Base-by-base conservation (phyloP, 2,797 vertebrate species). In the Diceros bicornis region DNA sequence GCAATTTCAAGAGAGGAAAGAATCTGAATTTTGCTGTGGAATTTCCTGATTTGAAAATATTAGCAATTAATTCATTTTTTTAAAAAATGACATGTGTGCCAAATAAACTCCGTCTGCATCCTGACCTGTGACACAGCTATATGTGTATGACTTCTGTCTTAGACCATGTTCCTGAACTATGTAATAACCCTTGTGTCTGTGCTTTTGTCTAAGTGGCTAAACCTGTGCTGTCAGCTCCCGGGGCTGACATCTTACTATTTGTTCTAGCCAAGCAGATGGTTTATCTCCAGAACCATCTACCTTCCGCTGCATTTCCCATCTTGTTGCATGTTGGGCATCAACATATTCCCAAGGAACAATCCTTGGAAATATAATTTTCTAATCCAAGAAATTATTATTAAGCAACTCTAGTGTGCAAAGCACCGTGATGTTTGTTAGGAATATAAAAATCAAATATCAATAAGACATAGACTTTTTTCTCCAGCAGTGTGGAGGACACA, bases 11-110 rank as follows among this genome's bases (percentile, higher is more conserved):
- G 41, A 87, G 18, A 91, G 50, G 11, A 79, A 93, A 87, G 52
- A 85, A 52, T 84, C 20, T 82, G 34, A 87, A 88, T 84, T 95
- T 75, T 77, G 9, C 27, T 93, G 59, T 92, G 79, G 81, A 77
- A 62, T 72, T 75, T 91, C 77, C 47, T 69, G 77, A 66, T 78
- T 77, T 95, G 66, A 88, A 95, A 94, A 44, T 37, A 32, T 90
- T 87, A n/a, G 21, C 87, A 79, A 89, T n/a, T 57, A 47, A 37
- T 85, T 92, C 2, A 41, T 69, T 62, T 55, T 72, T 61, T 20
- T 0, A n/a, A 85, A 94, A 86, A 84, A 27, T 14, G 47, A 7
- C 23, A 81, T 0, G 2, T 88, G 18, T 68, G 16, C 78, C 57
- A 75, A 83, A 27, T 68, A 34, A 23, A 59, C 17, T 64, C 55